Evolutionary conservation across 2,888 invertebrate genomes (phyloP).

Genomic region (Noctua janthina): DNA sequence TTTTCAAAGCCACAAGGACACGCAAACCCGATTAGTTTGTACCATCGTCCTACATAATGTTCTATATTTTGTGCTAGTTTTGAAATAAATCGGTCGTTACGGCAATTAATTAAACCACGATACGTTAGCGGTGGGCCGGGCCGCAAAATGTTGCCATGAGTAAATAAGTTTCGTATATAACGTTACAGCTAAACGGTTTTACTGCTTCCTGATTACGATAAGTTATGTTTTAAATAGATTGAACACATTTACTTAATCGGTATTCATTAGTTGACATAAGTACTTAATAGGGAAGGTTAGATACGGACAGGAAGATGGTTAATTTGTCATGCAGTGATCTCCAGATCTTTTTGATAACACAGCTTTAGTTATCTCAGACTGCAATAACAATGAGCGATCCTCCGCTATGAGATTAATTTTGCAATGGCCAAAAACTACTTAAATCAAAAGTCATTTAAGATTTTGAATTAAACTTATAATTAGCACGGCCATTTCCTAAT

Average conservation of each 20-base stretch:
- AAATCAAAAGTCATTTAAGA: neutral
- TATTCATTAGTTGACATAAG: constrained; percentile 35
- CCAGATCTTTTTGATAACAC: neutral
- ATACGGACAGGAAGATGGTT: neutral
- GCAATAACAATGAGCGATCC: neutral
- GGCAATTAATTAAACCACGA: constrained; percentile 64
- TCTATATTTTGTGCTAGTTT: constrained; percentile 57
- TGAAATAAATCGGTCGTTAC: constrained; percentile 59
- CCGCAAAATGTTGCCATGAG: constrained; percentile 62
- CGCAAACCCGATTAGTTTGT: constrained; percentile 60
- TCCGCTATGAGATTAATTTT: neutral
- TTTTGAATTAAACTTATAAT: too few species aligned
- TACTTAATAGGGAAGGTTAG: constrained; percentile 22
- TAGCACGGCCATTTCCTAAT: neutral
- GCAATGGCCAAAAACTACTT: neutral
- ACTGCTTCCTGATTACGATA: constrained; percentile 59
- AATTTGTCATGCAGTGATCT: constrained; percentile 1
- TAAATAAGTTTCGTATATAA: constrained; percentile 62
- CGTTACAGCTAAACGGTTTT: constrained; percentile 51
- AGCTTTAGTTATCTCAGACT: neutral
- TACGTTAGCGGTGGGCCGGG: constrained; percentile 46
- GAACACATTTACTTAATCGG: constrained; percentile 41
- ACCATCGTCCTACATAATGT: constrained; percentile 58
- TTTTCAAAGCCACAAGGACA: constrained; percentile 57
- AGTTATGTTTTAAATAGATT: constrained; percentile 51